phyloP scores from a whole-genome alignment of 2,797 vertebrate genomes.

The Catamblyrhynchus diadema region DNA sequence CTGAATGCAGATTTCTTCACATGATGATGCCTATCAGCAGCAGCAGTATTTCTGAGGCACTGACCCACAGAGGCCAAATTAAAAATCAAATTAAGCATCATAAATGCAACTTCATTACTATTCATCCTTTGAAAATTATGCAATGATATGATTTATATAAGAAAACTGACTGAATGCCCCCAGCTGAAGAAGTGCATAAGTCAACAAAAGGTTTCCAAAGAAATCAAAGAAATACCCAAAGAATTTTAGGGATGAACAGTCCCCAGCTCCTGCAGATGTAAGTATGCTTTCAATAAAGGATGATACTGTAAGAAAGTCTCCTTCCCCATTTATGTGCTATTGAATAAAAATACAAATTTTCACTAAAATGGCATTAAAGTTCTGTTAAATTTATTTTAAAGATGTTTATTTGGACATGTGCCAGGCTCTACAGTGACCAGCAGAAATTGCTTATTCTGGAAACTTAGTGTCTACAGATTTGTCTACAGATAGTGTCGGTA shows the following conservation, averaged over 20 bases:
- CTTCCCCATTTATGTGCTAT: background rate
- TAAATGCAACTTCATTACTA: slow-evolving; percentile 5
- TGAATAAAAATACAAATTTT: background rate
- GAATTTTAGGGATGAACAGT: background rate
- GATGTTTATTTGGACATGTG: background rate
- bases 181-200: background rate
- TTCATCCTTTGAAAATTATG: background rate
- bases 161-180: background rate
- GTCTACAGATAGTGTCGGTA: background rate
- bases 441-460: background rate
- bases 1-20: slow-evolving; percentile 39
- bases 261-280: background rate
- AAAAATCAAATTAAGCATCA: slow-evolving; percentile 58
- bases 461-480: background rate
- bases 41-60: background rate
- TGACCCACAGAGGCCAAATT: slow-evolving; percentile 52
- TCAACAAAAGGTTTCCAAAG: background rate
- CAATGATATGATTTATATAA: background rate
- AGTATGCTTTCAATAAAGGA: background rate
- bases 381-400: background rate
- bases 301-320: background rate
- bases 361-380: background rate
- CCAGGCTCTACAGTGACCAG: background rate
- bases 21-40: background rate
- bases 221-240: background rate